A percentile compares a stretch with the other conserved stretches of the same genome.
Evolutionary conservation across 92 coral and sea anemone species (phyloP).

Genomic region (Metridium senile): DNA sequence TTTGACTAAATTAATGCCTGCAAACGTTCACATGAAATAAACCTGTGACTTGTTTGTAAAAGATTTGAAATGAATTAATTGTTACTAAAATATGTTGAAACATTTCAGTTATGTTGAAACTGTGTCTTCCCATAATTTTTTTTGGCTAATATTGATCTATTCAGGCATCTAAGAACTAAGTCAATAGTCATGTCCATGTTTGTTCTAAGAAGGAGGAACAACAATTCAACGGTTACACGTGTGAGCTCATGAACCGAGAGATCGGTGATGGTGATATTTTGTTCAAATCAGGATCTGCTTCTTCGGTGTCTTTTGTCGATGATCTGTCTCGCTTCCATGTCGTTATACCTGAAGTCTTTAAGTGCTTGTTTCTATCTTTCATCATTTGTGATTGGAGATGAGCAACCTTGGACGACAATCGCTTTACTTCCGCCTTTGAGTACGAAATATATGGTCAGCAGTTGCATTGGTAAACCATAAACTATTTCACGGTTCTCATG

Average conservation of each 20-base stretch:
- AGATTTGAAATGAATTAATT: too few species aligned
- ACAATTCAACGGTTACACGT: too few species aligned
- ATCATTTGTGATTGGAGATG: slow-evolving; percentile 72
- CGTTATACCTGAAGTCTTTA: slow-evolving; percentile 39
- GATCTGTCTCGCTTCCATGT: slow-evolving; percentile 51
- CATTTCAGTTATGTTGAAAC: too few species aligned
- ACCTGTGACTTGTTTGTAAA: too few species aligned
- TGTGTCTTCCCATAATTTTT: too few species aligned
- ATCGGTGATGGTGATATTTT: slow-evolving; percentile 65
- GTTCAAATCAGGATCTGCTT: slow-evolving; percentile 47
- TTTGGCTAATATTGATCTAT: too few species aligned
- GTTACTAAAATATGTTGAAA: too few species aligned
- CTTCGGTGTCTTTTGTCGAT: slow-evolving; percentile 45
- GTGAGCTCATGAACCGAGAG: slow-evolving; percentile 67
- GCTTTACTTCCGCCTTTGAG: slow-evolving; percentile 75
- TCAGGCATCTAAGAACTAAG: too few species aligned
- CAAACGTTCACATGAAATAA: too few species aligned
- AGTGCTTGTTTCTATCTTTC: slow-evolving; percentile 79
- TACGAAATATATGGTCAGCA: background rate
- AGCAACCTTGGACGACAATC: slow-evolving; percentile 73
- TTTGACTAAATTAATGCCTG: too few species aligned
- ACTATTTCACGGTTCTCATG: background rate
- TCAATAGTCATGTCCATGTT: too few species aligned
- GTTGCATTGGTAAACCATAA: background rate
- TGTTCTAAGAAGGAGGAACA: too few species aligned